Base-by-base conservation (phyloP, 2,113 vertebrate genomes). In the Neodontobutis hainanensis region DNA sequence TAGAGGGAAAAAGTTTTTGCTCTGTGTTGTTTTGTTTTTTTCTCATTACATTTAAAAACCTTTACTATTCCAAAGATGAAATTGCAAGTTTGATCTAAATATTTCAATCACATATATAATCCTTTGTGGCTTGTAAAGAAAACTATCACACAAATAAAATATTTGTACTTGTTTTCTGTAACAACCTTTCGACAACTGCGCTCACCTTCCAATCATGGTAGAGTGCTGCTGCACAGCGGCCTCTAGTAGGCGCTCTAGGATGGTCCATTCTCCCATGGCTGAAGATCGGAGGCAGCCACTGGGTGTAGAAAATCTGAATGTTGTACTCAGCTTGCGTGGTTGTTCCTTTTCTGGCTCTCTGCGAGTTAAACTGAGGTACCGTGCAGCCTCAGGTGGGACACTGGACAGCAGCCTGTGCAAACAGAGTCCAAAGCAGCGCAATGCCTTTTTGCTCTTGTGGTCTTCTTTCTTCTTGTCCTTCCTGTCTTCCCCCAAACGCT, bases 191-290 rank as follows among this genome's bases (percentile, higher is more conserved):
- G 36, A 8, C 55, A 57, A 7, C 5, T 34, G 15, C 52, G 67
- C 95, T 95, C 94, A 98, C 97, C 97, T 96, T 88, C 97, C 97
- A 69, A 98, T 99, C 97, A 99, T 98, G 82, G 97, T 99, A 75
- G 96, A 98, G 93, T 99, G 97, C 94, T 99, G 97, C 92, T 99
- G 97, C 77, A 99, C 96, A 3, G 96, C 96, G 19, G 97, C 97
- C 93, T 99, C 97, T 89, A 99, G 93, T 92, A 98, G 95, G 93
- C 96, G 95, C 94, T 99, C 96, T 78, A 99, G 90, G 92, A 99
- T 99, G 93, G 96, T 98, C 97, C 97, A 99, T 93, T 98, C 96
- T 92, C 97, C 96, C 97, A 99, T 99, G 93, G 92, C 88, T 94
- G 78, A 64, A 60, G 62, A 75, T 80, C 19, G 69, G 69, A 86